phyloP scores from a whole-genome alignment of 2,113 vertebrate genomes.

The Hemichromis elongatus region DNA sequence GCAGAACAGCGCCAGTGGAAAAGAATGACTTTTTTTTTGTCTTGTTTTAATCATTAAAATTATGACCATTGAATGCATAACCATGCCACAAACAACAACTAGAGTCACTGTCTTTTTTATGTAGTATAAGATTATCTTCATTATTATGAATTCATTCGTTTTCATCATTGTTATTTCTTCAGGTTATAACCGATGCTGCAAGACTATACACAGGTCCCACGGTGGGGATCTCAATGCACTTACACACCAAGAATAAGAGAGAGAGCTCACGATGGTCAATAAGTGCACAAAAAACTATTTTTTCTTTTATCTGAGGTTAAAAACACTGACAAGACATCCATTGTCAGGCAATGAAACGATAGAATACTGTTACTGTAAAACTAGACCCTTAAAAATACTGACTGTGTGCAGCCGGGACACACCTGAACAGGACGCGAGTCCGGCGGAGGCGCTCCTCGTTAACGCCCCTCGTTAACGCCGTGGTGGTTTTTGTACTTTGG shows the following conservation, averaged over 20 bases:
- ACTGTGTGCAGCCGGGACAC: conserved; percentile 69
- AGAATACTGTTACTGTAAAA: conserved; percentile 87
- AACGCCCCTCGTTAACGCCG: neutral
- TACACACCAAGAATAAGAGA: conserved; percentile 80
- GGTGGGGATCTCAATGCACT: conserved; percentile 87
- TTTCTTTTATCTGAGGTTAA: conserved; percentile 74
- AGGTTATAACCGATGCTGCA: conserved; percentile 87
- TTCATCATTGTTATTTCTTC: conserved; percentile 58
- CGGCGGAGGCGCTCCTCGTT: neutral
- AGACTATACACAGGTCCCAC: conserved; percentile 85
- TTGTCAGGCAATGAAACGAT: conserved; percentile 90
- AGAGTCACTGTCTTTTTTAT: conserved; percentile 79
- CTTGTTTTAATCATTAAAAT: conserved; percentile 77
- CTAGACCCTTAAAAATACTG: conserved; percentile 85
- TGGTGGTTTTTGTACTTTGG: neutral
- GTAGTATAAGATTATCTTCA: conserved; percentile 82
- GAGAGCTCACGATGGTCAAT: conserved; percentile 89
- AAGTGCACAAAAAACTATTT: conserved; percentile 90
- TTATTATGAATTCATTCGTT: conserved; percentile 58
- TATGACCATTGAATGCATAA: conserved; percentile 93
- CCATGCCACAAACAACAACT: conserved; percentile 97
- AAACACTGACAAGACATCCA: conserved; percentile 88
- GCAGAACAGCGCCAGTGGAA: conserved; percentile 82
- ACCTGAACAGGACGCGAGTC: conserved; percentile 78
- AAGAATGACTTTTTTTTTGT: conserved; percentile 53